Percentiles rank a stretch among this genome's conserved stretches.
Evolutionary conservation across 2,113 vertebrate genomes (phyloP).

Genomic region (Psittacula cyanocephala): DNA sequence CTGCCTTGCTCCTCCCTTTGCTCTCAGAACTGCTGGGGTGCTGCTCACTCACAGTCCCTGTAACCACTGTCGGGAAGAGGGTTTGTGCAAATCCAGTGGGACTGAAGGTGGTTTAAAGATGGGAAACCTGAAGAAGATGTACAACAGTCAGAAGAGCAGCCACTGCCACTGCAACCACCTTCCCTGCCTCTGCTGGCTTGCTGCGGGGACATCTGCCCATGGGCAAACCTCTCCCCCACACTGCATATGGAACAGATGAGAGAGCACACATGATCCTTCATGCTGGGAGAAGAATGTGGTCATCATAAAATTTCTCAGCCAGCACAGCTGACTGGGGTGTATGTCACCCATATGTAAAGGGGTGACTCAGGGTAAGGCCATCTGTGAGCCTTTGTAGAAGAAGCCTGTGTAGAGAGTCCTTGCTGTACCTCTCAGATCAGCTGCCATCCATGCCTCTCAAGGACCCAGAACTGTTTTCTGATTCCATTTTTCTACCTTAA

Average conservation of each 20-base stretch:
- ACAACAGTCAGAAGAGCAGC: neutral
- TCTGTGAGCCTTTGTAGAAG: conserved; percentile 13
- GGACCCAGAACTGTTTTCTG: neutral
- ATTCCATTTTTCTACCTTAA: neutral
- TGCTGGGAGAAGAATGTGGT: neutral
- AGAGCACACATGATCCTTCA: accelerated
- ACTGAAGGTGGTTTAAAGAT: neutral
- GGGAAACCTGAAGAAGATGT: neutral
- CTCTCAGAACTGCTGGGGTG: neutral
- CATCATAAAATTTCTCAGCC: neutral
- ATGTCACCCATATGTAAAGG: neutral
- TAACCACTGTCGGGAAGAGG: neutral
- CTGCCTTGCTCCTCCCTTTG: accelerated
- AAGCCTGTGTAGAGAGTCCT: neutral
- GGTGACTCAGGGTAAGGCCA: neutral
- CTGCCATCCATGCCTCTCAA: neutral
- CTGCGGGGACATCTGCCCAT: accelerated
- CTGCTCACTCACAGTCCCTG: accelerated
- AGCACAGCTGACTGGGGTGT: neutral
- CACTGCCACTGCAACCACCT: neutral
- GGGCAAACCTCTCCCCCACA: neutral
- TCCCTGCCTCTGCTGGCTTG: neutral
- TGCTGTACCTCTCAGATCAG: neutral
- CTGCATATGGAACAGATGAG: neutral
- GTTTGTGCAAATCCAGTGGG: neutral